Base-by-base conservation (phyloP, 1,140 invertebrate genomes). In the Microplitis demolitor region DNA sequence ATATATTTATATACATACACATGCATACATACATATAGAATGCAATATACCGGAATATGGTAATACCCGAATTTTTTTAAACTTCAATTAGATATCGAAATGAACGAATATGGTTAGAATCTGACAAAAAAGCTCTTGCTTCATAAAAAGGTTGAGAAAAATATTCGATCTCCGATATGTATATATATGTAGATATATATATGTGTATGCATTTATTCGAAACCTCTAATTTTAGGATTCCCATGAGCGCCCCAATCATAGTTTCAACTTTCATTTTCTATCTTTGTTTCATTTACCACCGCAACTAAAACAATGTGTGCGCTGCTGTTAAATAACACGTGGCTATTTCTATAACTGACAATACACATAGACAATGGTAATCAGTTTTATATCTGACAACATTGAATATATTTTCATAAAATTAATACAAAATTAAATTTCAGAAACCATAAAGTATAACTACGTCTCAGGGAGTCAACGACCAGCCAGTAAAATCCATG, bases 391-490 rank as follows among this genome's bases (percentile, higher is more conserved):
- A 9, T 3, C 11, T 0, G 39, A 0, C 39, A 45, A 45, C 24
- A 24, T 24, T 24, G 39, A 77, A 74, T 79, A 78, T 78, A 78
- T 83, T 83, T 83, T 81, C 78, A 80, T 83, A 75, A 81, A 83
- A 83, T 83, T 83, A 83, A 83, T 83, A 83, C 78, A 79, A 78
- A 83, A 79, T 83, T 82, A 78, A 83, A 79, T 80, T 83, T 81
- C 78, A 78, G 76, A 24, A 77, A 78, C 77, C 78, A 77, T 83
- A 83, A 83, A 83, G 78, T 77, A 77, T 24, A 54, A 54, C 37
- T 6, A 39, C 39, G 77, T 83, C 80, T 80, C 6, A 45, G 39
- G 39, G 39, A 45, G 39, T 45, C 39, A 45, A 45, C 39, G 39
- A 45, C 39, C 5, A 45, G 80, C 76, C 73, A 78, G 79, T 83